Evolutionary conservation across 1,140 invertebrate genomes (phyloP), one percentile per base, ranked within the genome.

Genomic region (Panagrolaimus sp.): DNA sequence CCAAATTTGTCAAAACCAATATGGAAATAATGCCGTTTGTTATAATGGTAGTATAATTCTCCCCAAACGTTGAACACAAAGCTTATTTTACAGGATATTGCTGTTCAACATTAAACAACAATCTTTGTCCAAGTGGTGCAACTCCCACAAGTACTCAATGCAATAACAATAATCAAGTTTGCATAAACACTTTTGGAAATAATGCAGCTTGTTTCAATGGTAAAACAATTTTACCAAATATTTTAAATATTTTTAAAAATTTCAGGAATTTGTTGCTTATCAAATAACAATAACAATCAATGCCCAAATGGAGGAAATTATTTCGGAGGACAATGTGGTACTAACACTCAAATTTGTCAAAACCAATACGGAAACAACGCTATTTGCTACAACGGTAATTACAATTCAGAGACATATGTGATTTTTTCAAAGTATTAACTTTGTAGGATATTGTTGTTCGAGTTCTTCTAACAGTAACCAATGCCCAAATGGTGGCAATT

Each of bases 321-420:
- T 14, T 58, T 24, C 14, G 52, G 52, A n/a, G 52, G 3, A 1
- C 52, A 26, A 58, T 28, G 8, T 58, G 52, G 32, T 24, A 58
- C 52, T 1, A 26, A 58, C 17, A 24, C 15, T 5, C 28, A 58
- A 10, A 12, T 26, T 21, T 58, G 52, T n/a, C 15, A 21, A 58
- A 58, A 58, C 17, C 15, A 58, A 5, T 58, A 58, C 28, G 52
- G 52, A 21, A 26, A 21, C 8, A 58, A 21, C 2, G 52, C 52
- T 24, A 58, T 28, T 12, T 58, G 52, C 17, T 58, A 58, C 28
- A 52, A 52, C 26, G 48, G 48, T 52, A 52, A 15, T 17, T n/a
- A n/a, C n/a, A n/a, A n/a, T n/a, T n/a, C n/a, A n/a, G n/a, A n/a
- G n/a, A n/a, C n/a, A n/a, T n/a, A n/a, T n/a, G n/a, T n/a, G n/a